A percentile compares a stretch with the other conserved stretches of the same genome.
These are phyloP conservation scores for Busseola fusca DNA, from an alignment of 2,888 invertebrate species.

Conservation along the genomic window DNA sequence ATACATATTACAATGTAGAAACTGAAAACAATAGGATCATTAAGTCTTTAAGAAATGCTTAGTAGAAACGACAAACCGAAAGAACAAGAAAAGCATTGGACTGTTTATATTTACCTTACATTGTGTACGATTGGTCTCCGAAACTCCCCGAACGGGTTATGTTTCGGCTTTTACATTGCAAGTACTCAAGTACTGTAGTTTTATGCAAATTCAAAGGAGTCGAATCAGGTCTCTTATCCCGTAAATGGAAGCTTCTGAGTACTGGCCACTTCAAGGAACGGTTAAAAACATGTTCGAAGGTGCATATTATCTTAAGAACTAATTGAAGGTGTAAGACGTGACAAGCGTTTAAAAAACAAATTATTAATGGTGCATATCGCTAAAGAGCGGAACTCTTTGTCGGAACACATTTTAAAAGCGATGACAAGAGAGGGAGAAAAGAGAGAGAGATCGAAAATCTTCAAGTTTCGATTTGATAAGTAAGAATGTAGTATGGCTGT, in stretches of 20 bases:
- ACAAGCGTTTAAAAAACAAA: background rate
- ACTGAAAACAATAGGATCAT: slow-evolving; percentile 21
- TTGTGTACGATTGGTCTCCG: slow-evolving; percentile 15
- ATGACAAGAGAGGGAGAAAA: background rate
- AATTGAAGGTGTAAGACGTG: slow-evolving; percentile 12
- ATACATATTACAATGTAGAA: background rate
- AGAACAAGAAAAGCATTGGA: slow-evolving; percentile 2
- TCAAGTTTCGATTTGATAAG: background rate
- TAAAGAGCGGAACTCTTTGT: background rate
- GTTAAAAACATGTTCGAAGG: slow-evolving; percentile 11
- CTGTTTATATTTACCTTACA: slow-evolving; percentile 13
- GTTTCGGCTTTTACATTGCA: slow-evolving; percentile 21
- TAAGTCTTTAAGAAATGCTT: background rate
- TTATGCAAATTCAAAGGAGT: slow-evolving; percentile 45
- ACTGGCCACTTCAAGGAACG: slow-evolving; percentile 5
- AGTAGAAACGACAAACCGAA: background rate
- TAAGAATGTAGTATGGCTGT: background rate
- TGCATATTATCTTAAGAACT: slow-evolving; percentile 3
- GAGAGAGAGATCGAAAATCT: background rate
- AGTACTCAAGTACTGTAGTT: slow-evolving; percentile 17
- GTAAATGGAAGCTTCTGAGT: slow-evolving; percentile 22
- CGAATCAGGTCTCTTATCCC: slow-evolving; percentile 17
- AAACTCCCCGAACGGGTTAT: slow-evolving; percentile 43
- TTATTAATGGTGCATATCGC: background rate
- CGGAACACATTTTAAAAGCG: background rate